Evolutionary conservation across 2,113 vertebrate species (phyloP), one percentile per base, ranked within the genome.

Genomic region (Platysteira castanea): DNA sequence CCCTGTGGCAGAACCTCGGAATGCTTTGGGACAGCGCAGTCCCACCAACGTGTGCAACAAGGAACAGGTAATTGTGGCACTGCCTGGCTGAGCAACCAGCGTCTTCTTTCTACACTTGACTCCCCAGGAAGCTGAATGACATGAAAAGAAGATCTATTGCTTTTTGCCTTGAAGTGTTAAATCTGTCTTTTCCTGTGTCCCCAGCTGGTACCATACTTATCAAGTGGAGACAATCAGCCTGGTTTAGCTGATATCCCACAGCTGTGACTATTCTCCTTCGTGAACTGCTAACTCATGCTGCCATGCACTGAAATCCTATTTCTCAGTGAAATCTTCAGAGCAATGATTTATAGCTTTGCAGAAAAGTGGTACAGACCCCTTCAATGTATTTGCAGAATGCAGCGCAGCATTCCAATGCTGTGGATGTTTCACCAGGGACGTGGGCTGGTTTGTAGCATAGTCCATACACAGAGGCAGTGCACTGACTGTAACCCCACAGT

Each of bases 231-330:
- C 88, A 83, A 63, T 61, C 50, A 90, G 68, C 42, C 30, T 77
- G 59, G 68, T 70, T 59, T 64, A 77, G 90, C 85, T 78, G 79
- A 50, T 44, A 69, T 17, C 64, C 69, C 54, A 63, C 90, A 88
- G 92, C 90, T 93, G 82, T 50, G 90, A 71, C 92, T 90, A 7
- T 77, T 87, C 68, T 94, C 84, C 52, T 90, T 53, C 77, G 35
- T 28, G 59, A 88, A 56, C 83, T 50, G 69, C 67, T 75, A 92
- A 70, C 59, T 94, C 78, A 37, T 22, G 13, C 89, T 76, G 81
- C n/a, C 59, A 33, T n/a, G 53, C 56, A 73, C 61, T 57, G 19
- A 50, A 83, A 54, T 70, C 57, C 42, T 65, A 22, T 69, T 90
- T 80, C 67, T 73, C 52, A 91, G 37, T 69, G 67, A 85, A 88